Evolutionary conservation across 1,140 invertebrate species (phyloP), one percentile per base, ranked within the genome.

Genomic region (Microplitis mediator): DNA sequence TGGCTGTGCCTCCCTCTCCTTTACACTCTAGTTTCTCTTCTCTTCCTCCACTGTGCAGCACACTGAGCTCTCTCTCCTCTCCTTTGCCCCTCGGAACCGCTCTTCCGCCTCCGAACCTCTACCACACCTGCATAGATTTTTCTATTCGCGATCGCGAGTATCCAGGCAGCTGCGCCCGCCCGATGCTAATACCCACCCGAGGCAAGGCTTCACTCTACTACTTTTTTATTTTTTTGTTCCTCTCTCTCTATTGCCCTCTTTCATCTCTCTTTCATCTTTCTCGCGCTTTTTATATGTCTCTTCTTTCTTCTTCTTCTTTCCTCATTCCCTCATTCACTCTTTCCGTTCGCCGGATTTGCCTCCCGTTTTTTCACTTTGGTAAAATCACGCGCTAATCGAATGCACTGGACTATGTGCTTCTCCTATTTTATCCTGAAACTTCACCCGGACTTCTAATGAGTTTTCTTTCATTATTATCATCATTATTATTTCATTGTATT

Each of bases 81-180:
- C 6, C 23, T 64, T 35, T 50, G 35, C 52, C 36, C 52, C 65
- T 39, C 52, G 16, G 5, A 35, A 50, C 31, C 51, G 35, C 52
- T 62, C 51, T 45, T 70, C 68, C 51, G 39, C 73, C 39, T 67
- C 56, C 39, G 62, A 69, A 74, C 56, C 73, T 45, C 39, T 71
- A 71, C 74, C 71, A 71, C 74, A 75, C 74, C 74, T 75, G 74
- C 74, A 75, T 75, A 75, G 71, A 75, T 72, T 75, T 75, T 75
- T 75, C 74, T 75, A 75, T 75, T 73, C 71, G 74, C 74, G 71
- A 75, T 75, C 66, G 61, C 71, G 66, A 69, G 58, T 71, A 71
- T 69, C 71, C 71, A 69, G 74, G 71, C 74, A 69, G 72, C 69
- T 72, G 51, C 58, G 71, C 56, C 68, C 67, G 65, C 64, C 71